phyloP scores from a whole-genome alignment of 1,140 invertebrate genomes.

The Agraylea sexmaculata region DNA sequence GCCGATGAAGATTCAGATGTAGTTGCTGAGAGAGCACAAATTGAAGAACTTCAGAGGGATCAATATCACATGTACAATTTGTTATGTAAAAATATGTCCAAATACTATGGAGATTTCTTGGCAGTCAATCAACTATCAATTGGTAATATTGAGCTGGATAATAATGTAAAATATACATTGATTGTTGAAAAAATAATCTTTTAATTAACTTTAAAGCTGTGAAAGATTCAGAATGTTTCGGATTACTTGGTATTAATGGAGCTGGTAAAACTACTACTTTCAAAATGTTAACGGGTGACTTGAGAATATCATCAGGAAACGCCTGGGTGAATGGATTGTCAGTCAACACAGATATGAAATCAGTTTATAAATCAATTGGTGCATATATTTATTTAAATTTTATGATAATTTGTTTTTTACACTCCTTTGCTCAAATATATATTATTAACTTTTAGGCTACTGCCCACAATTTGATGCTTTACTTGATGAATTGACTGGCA shows the following conservation, averaged over 20 bases:
- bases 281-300: slow-evolving; percentile 80
- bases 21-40: slow-evolving; percentile 30
- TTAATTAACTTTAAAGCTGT: too few relatives aligned
- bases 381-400: neutral
- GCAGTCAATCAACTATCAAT: slow-evolving; percentile 66
- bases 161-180: too few relatives aligned
- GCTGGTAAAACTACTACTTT: slow-evolving; percentile 78
- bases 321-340: slow-evolving; percentile 42
- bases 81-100: slow-evolving; percentile 45
- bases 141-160: too few relatives aligned
- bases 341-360: slow-evolving; percentile 40
- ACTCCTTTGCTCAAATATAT: neutral
- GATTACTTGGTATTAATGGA: slow-evolving; percentile 80
- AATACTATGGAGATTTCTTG: slow-evolving; percentile 53
- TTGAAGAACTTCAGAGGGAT: slow-evolving; percentile 19
- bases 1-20: slow-evolving; percentile 38
- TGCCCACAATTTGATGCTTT: slow-evolving; percentile 69
- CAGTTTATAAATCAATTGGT: slow-evolving; percentile 49
- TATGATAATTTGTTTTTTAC: neutral
- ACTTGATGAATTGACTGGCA: slow-evolving; percentile 57
- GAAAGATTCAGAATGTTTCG: slow-evolving; percentile 63
- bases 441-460: slow-evolving; percentile 40
- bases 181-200: too few relatives aligned
- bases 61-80: slow-evolving; percentile 30
- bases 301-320: slow-evolving; percentile 41